phyloP scores from a whole-genome alignment of 2,797 vertebrate genomes.

The Balearica regulorum region DNA sequence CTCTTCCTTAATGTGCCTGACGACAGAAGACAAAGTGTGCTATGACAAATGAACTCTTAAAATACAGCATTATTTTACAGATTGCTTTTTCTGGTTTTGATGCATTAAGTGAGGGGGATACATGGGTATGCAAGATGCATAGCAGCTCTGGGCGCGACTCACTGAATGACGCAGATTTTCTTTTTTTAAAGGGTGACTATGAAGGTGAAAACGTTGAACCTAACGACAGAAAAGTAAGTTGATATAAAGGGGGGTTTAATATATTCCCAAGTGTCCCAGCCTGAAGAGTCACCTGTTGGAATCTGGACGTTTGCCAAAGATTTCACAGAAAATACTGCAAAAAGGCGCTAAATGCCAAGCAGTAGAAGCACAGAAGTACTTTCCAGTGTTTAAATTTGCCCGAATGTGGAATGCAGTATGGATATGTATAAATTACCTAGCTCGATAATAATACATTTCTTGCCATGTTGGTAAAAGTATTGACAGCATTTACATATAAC shows the following conservation, averaged over 20 bases:
- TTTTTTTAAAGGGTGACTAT: slow-evolving; percentile 83
- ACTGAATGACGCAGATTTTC: neutral
- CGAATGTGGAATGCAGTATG: neutral
- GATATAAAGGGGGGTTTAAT: neutral
- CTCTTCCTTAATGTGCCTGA: slow-evolving; percentile 48
- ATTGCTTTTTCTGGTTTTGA: slow-evolving; percentile 57
- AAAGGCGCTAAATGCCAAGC: neutral
- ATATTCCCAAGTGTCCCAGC: neutral
- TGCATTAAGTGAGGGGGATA: slow-evolving; percentile 37
- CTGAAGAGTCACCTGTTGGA: neutral
- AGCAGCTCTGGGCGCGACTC: neutral
- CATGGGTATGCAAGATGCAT: neutral
- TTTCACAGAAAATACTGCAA: neutral
- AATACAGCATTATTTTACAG: slow-evolving; percentile 57
- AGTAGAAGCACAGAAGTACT: neutral
- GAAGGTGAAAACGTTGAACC: slow-evolving; percentile 83
- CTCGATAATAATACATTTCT: neutral
- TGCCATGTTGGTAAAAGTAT: neutral
- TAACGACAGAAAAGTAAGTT: slow-evolving; percentile 93
- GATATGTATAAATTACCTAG: neutral
- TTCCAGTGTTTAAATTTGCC: neutral
- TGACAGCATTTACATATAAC: neutral
- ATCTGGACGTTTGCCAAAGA: neutral
- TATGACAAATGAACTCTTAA: slow-evolving; percentile 50
- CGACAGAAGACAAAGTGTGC: slow-evolving; percentile 51